Base-by-base conservation (phyloP, 2,797 vertebrate species). In the Gila robusta region DNA sequence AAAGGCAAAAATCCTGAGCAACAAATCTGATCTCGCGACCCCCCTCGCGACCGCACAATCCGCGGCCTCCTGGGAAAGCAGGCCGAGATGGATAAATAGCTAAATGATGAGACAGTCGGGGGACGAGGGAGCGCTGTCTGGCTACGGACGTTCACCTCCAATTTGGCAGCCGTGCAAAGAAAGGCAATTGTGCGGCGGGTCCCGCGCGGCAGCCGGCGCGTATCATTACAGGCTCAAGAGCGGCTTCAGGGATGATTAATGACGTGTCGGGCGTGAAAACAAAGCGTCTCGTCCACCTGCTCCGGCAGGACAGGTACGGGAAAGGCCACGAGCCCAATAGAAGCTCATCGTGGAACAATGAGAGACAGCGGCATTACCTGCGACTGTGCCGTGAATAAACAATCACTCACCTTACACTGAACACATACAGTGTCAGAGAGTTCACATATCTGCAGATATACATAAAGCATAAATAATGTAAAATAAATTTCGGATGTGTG, bases 241-340 rank as follows among this genome's bases (percentile, higher is more conserved):
- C 96, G 96, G 97, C 97, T 97, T 96, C 97, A 96, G 96, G 97
- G 96, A 99, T 99, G 98, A 99, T 99, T 98, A 98, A 99, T 99
- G 98, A 98, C 97, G 52, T 72, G 69, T 21, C 70, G 37, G 69
- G 1, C 70, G 95, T 93, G 96, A 97, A 99, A 99, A 99, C 97
- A 99, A 98, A 98, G 97, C 97, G 95, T 96, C 94, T 95, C 96
- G 96, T 98, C 97, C 98, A 98, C 98, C 97, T 98, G 97, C 97
- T 98, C 96, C 96, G 95, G 95, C 95, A 96, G 96, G 96, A 96
- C 95, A 96, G 96, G 96, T 96, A 97, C 95, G 95, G 96, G 96
- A 97, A 97, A 95, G 95, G 93, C 94, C 94, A 90, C 93, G 74
- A 94, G 96, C 94, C 69, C 94, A 91, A 86, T 87, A 94, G 94